Base-by-base conservation (phyloP, 2,888 invertebrate species). In the Euspilapteryx auroguttella region DNA sequence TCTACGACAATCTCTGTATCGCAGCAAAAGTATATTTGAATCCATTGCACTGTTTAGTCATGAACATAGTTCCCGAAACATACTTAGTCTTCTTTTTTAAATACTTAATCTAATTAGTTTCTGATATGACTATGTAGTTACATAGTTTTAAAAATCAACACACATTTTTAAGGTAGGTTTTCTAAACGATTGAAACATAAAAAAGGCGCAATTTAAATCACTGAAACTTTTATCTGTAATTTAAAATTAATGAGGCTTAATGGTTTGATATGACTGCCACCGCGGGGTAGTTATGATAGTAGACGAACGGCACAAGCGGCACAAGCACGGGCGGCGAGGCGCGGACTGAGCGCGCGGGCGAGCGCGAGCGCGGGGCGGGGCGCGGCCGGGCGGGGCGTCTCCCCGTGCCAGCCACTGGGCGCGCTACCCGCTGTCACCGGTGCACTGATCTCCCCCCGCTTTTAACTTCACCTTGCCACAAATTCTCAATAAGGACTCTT, bases 401-500 rank as follows among this genome's bases (percentile, higher is more conserved):
- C 35, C 31, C 31, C 45, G 40, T 41, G 40, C 15, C 63, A 50
- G 44, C 62, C 65, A 64, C 58, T 64, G 49, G 55, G 49, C 52
- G 55, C 49, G 42, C 55, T 53, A 50, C 66, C 68, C 63, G 65
- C 68, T 62, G 64, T 55, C 58, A 52, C 62, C 51, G 43, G 38
- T 42, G 47, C 41, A 44, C 46, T 47, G 39, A 45, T 47, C 54
- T 51, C 42, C 51, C 46, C 41, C 38, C 39, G 37, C 40, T 36
- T n/a, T n/a, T n/a, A n/a, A n/a, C n/a, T n/a, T n/a, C n/a, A n/a
- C n/a, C n/a, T n/a, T n/a, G n/a, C n/a, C n/a, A n/a, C n/a, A n/a
- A n/a, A n/a, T n/a, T n/a, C n/a, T n/a, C n/a, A n/a, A n/a, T n/a
- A n/a, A n/a, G n/a, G n/a, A n/a, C n/a, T n/a, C n/a, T n/a, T n/a